These are phyloP conservation scores for Pseudococcus viburni DNA, from an alignment of 2,888 invertebrate species.

Conservation along the genomic window DNA sequence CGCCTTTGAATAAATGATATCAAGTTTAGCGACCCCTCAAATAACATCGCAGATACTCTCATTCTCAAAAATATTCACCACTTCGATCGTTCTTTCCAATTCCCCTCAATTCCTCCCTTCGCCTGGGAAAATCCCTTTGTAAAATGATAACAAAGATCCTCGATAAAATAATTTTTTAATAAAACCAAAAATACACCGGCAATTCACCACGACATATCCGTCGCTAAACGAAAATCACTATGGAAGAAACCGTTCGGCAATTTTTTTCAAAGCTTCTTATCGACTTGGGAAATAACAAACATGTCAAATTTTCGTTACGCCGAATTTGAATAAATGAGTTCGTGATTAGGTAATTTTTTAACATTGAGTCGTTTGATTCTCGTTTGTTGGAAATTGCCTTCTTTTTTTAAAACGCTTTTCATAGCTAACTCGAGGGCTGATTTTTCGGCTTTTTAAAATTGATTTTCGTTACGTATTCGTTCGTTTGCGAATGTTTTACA, in stretches of 20 bases:
- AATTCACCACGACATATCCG: background rate
- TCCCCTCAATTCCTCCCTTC: background rate
- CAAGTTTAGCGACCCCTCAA: background rate
- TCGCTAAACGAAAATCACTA: background rate
- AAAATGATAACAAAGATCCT: background rate
- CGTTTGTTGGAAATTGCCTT: slow-evolving; percentile 38
- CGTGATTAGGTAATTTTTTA: slow-evolving; percentile 54
- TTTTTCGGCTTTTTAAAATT: slow-evolving; percentile 44
- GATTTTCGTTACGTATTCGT: slow-evolving; percentile 16
- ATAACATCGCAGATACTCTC: background rate
- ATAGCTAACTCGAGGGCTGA: background rate
- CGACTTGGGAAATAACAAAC: slow-evolving; percentile 50
- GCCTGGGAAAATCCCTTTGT: background rate
- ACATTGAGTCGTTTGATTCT: slow-evolving; percentile 46
- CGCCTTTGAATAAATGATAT: no score
- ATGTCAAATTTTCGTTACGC: slow-evolving; percentile 41
- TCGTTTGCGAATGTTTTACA: slow-evolving; percentile 29
- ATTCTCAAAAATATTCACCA: background rate
- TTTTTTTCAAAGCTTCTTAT: slow-evolving; percentile 42
- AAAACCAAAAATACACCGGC: background rate
- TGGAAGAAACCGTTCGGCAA: background rate
- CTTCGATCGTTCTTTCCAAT: background rate
- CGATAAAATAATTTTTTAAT: slow-evolving; percentile 9
- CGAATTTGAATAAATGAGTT: slow-evolving; percentile 41
- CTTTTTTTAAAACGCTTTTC: slow-evolving; percentile 23